Conservation (phyloP, 30 jellyfish, hydroid and myxozoan species). For the Aurelia aurita region DNA sequence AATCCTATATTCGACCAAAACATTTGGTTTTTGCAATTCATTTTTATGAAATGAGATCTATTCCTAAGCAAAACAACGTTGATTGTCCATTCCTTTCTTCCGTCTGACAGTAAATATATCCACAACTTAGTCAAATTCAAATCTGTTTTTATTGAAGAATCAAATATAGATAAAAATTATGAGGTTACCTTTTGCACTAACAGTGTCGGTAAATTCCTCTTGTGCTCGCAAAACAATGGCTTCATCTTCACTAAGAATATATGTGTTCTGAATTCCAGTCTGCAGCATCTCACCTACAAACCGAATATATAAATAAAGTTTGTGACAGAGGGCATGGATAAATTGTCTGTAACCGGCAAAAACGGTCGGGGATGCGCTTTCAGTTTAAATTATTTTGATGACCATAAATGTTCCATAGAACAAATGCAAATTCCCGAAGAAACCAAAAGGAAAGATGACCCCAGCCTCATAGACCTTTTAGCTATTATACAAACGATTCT, state of each 20-base stretch:
- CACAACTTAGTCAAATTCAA: neutral
- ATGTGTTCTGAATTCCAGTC: slow-evolving; percentile 82
- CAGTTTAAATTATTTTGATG: too few relatives aligned
- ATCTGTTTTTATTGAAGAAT: neutral
- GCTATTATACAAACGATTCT: too few relatives aligned
- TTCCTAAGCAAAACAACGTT: too few relatives aligned
- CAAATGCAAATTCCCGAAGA: too few relatives aligned
- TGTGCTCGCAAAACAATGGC: slow-evolving; percentile 87
- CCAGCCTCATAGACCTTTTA: too few relatives aligned
- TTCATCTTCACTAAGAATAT: slow-evolving; percentile 82
- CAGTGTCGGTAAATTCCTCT: slow-evolving; percentile 67
- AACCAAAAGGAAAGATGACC: too few relatives aligned
- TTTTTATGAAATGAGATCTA: too few relatives aligned
- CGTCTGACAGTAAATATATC: too few relatives aligned
- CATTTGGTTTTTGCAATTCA: too few relatives aligned
- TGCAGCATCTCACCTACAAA: slow-evolving; percentile 78
- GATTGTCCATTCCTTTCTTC: too few relatives aligned
- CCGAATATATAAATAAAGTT: neutral
- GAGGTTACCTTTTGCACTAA: slow-evolving; percentile 11
- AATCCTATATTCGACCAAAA: too few relatives aligned
- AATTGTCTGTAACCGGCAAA: neutral
- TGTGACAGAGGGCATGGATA: neutral
- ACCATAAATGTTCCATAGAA: too few relatives aligned
- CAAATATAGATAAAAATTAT: neutral
- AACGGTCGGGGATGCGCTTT: neutral